Evolutionary conservation across 2,113 vertebrate species (phyloP).

Genomic region (Tretioscincus oriximinensis): DNA sequence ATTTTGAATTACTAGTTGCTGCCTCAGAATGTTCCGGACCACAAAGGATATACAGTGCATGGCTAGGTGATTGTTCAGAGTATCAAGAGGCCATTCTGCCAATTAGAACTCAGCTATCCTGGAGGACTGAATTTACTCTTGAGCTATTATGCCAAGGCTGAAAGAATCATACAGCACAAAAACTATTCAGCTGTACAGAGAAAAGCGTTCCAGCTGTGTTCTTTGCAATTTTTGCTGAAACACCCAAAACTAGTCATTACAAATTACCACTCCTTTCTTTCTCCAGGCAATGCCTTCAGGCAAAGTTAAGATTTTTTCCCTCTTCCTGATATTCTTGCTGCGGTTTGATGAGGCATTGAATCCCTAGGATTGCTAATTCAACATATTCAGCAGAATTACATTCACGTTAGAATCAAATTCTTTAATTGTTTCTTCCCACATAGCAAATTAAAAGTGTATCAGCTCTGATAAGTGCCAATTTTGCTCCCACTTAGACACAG

Average conservation of each 20-base stretch:
- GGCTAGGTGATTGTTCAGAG: not conserved
- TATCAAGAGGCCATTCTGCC: not conserved
- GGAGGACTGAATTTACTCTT: not conserved
- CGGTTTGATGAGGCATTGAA: not conserved
- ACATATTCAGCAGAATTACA: not conserved
- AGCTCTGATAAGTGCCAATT: not conserved
- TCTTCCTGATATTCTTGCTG: not conserved
- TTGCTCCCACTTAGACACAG: not conserved
- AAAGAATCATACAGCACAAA: not conserved
- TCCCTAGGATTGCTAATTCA: not conserved
- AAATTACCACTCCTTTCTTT: constrained; percentile 10
- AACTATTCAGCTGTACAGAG: constrained; percentile 16
- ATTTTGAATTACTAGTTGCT: not conserved
- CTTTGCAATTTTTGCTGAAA: not conserved
- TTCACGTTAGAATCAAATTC: not conserved
- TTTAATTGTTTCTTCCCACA: not conserved
- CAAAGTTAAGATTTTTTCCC: not conserved
- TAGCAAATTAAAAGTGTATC: not conserved
- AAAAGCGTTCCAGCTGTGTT: constrained; percentile 1
- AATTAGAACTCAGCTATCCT: not conserved
- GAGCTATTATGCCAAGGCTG: not conserved
- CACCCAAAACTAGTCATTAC: not conserved
- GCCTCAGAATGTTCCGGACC: not conserved
- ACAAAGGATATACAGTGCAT: not conserved
- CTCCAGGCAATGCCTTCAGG: not conserved